Evolutionary conservation across 2,113 vertebrate species (phyloP).

Genomic region (Cynocephalus volans): DNA sequence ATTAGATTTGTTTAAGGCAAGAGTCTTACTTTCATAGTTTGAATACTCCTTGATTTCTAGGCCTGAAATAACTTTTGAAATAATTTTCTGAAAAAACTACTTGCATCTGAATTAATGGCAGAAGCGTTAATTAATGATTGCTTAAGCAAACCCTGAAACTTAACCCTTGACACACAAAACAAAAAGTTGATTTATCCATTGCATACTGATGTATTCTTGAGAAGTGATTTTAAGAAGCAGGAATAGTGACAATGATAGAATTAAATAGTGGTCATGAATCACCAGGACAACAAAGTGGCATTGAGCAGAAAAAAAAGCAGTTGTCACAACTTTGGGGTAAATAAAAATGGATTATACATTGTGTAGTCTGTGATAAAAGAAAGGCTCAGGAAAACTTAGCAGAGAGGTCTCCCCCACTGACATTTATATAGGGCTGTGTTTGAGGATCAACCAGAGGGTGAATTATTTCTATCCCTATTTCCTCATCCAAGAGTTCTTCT

Average conservation of each 20-base stretch:
- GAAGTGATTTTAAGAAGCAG: conserved; percentile 66
- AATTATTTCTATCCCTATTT: conserved; percentile 28
- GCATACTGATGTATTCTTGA: conserved; percentile 64
- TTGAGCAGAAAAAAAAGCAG: conserved; percentile 53
- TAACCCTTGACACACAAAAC: conserved; percentile 61
- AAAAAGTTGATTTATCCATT: conserved; percentile 43
- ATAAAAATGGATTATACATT: conserved; percentile 30
- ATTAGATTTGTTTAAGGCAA: conserved; percentile 66
- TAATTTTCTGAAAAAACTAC: conserved; percentile 45
- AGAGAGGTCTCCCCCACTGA: background rate
- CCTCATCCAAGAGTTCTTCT: background rate
- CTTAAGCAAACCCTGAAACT: conserved; percentile 47
- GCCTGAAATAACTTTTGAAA: conserved; percentile 47
- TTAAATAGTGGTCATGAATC: conserved; percentile 54
- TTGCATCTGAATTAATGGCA: conserved; percentile 66
- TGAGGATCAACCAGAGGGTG: conserved; percentile 40
- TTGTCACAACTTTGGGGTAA: background rate
- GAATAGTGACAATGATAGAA: conserved; percentile 42
- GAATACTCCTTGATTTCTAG: conserved; percentile 56
- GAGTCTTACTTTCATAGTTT: conserved; percentile 26
- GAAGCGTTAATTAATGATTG: conserved; percentile 56
- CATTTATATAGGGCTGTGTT: background rate
- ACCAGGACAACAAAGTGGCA: conserved; percentile 60
- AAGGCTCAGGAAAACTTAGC: background rate
- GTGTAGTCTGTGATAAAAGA: conserved; percentile 21